phyloP scores from a whole-genome alignment of 2,888 invertebrate genomes.

The Elgonia sp. region DNA sequence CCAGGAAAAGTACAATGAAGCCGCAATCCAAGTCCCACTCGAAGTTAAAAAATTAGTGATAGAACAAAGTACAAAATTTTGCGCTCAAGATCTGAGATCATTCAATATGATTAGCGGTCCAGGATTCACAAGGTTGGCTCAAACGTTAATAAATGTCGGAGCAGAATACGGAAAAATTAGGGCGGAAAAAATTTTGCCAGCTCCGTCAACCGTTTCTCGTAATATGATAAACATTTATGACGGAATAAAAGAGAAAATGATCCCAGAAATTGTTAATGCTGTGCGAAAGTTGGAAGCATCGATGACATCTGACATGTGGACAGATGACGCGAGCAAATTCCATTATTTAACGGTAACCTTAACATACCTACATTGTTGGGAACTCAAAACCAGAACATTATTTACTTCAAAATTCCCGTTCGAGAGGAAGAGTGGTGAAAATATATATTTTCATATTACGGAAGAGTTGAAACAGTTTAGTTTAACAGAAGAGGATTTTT shows the following conservation, averaged over 20 bases:
- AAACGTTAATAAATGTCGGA: conserved; percentile 15
- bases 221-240: conserved; percentile 7
- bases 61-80: neutral
- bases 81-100: conserved; percentile 21
- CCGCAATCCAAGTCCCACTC: neutral
- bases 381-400: conserved; percentile 8
- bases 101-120: neutral
- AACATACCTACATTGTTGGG: neutral
- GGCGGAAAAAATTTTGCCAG: neutral
- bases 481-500: too few species aligned
- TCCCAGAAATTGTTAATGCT: conserved; percentile 3
- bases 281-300: conserved; percentile 1
- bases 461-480: too few species aligned
- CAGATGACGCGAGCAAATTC: conserved; percentile 7
- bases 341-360: conserved; percentile 25
- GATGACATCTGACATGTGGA: conserved; percentile 35
- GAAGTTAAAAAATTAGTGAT: conserved; percentile 18
- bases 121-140: conserved; percentile 4
- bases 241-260: neutral
- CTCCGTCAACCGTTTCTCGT: neutral
- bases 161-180: conserved; percentile 6
- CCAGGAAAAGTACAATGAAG: neutral
- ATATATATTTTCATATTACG: too few species aligned
- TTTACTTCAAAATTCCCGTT: conserved; percentile 23
- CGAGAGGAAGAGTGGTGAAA: conserved; percentile 17